These are phyloP conservation scores for Abrostola tripartita DNA, from an alignment of 2,888 invertebrate genomes.

Conservation along the genomic window DNA sequence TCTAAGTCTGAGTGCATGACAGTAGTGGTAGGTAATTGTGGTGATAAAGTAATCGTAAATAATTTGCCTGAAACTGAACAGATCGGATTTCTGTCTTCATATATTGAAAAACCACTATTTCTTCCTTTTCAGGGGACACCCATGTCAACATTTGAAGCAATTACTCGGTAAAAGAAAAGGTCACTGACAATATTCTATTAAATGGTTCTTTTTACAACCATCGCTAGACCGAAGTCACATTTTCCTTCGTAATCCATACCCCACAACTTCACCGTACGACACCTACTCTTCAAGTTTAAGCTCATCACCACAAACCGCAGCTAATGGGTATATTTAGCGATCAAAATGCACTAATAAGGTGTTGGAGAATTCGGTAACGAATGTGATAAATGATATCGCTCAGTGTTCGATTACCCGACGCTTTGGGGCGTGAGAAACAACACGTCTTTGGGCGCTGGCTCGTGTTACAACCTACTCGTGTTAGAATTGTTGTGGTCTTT, in stretches of 20 bases:
- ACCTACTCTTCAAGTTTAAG: constrained; percentile 21
- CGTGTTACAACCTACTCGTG: constrained; percentile 70
- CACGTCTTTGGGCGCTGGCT: constrained; percentile 70
- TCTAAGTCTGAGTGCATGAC: no score
- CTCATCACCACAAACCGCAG: constrained; percentile 45
- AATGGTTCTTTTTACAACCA: not conserved
- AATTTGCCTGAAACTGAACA: no score
- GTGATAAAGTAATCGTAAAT: no score
- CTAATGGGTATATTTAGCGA: constrained; percentile 62
- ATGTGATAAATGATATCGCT: constrained; percentile 78
- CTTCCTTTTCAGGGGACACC: no score
- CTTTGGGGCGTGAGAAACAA: constrained; percentile 75
- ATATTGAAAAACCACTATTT: no score
- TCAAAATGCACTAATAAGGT: constrained; percentile 63
- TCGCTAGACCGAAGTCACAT: not conserved
- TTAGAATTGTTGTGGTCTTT: constrained; percentile 46
- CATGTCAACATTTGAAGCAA: no score
- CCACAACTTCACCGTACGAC: not conserved
- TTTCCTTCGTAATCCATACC: constrained; percentile 4
- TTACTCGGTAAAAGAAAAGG: no score
- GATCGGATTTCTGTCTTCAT: no score
- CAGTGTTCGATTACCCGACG: constrained; percentile 70
- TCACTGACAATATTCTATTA: no score
- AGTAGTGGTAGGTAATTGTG: no score
- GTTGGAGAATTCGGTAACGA: constrained; percentile 71